Percentiles rank a stretch among this genome's conserved stretches.
Evolutionary conservation across 2,113 vertebrate genomes (phyloP).

Genomic region (Corythaixoides concolor): DNA sequence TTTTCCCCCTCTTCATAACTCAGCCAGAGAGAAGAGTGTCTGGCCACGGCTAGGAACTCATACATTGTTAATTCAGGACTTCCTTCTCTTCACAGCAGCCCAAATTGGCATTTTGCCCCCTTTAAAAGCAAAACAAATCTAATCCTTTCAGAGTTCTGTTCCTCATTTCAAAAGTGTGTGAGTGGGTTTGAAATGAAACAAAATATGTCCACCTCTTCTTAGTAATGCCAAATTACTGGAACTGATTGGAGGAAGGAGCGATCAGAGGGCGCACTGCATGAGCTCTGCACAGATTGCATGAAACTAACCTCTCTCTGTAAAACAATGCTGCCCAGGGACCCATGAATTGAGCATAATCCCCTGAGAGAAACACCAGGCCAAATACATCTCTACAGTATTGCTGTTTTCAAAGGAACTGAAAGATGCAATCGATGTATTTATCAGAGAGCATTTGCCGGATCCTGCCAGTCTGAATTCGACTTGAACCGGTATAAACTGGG

Average conservation of each 20-base stretch:
- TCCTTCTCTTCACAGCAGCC: conserved; percentile 35
- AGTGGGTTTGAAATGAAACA: conserved; percentile 51
- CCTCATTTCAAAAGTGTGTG: conserved; percentile 42
- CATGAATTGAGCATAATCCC: background rate
- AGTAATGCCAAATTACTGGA: conserved; percentile 10
- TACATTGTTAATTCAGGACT: conserved; percentile 30
- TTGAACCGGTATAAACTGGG: background rate
- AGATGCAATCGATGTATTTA: background rate
- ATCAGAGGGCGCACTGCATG: background rate
- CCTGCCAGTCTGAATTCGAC: background rate
- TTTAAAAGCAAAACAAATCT: conserved; percentile 52
- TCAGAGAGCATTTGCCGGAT: background rate
- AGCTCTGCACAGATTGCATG: background rate
- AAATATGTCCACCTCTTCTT: conserved; percentile 45
- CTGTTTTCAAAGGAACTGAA: background rate
- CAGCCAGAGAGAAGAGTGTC: background rate
- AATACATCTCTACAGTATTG: background rate
- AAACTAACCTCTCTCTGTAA: background rate
- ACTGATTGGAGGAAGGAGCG: background rate
- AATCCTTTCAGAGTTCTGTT: conserved; percentile 53
- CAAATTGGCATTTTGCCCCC: conserved; percentile 28
- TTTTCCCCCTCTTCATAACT: background rate
- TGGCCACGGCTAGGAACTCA: background rate
- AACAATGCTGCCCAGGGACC: background rate
- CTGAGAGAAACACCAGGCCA: background rate